Evolutionary conservation across 2,113 vertebrate genomes (phyloP), one percentile per base, ranked within the genome.

Genomic region (Ondatra zibethicus): DNA sequence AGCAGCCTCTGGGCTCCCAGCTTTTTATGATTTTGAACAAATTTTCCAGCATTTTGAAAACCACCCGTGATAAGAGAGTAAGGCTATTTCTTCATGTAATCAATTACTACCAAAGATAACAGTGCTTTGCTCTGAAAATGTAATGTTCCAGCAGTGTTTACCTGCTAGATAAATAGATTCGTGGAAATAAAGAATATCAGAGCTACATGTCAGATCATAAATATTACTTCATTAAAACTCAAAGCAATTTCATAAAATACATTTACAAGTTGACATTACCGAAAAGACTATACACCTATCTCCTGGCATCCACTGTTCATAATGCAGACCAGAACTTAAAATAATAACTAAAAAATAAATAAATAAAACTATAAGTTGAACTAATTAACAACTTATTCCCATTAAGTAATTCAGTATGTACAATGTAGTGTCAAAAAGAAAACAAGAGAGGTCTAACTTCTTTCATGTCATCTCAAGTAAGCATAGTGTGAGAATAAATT

Each of bases 11-110:
- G 68, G 66, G 9, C 50, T 13, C 11, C 82, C 76, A 61, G 3
- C 68, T 31, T 93, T 94, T 95, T 96, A 91, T 93, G 80, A 94
- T 52, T 95, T 58, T 95, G 52, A 76, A 77, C 85, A 93, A 91
- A 86, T 93, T 96, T 72, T 31, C 33, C 73, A 72, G 72, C 45
- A 94, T 72, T 23, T 87, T 80, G 19, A 82, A 85, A 91, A 89
- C 78, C 52, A 92, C 84, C n/a, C 94, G 5, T 93, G 81, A 89
- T 86, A 55, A 96, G 29, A 80, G 58, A 90, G 76, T 45, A 89
- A n/a, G n/a, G 68, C 33, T 86, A 86, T 91, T 91, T 91, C 66
- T 36, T 78, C 50, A 86, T 50, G 25, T 89, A 94, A 94, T 95
- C 77, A 94, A 88, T 80, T 86, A 14, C 50, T 86, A 16, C 70